Evolutionary conservation across 2,888 invertebrate species (phyloP), one percentile per base, ranked within the genome.

Genomic region (Osedax fenrisi): DNA sequence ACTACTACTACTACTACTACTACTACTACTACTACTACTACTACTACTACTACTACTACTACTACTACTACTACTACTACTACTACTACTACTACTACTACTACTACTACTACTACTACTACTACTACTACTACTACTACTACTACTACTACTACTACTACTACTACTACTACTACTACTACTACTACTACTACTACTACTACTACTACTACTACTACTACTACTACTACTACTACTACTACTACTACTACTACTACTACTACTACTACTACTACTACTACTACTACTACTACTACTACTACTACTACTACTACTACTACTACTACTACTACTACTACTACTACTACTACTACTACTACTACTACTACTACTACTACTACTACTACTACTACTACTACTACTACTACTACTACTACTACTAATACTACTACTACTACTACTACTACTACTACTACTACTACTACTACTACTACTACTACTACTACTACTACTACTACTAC

Each of bases 1-100:
- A 61, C 61, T 61, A 61, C 61, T 61, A 61, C 61, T 61, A 61
- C 61, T 61, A 61, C 61, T 61, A 61, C 61, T 61, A 61, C 61
- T 61, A 61, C 61, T 61, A 61, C 61, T 61, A 61, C 61, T 10
- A 61, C 61, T 61, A 61, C 61, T 61, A 61, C 61, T 1, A 61
- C 61, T 1, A 61, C 61, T 1, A 61, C 61, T 1, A 61, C 61
- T 1, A 61, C 61, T 1, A 61, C 61, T 1, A 61, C 61, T 1
- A 61, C 61, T 10, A 61, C 61, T 1, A 61, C 1, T 1, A 61
- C 61, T 10, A 61, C 61, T 1, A 61, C 61, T 0, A 61, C 61
- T 1, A 61, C 61, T 1, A 61, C 61, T 0, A 61, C 1, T 10
- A 61, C 61, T 1, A 61, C 61, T 1, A 61, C 61, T 1, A 61